Base-by-base conservation (phyloP, 2,113 vertebrate genomes). In the Podiceps cristatus region DNA sequence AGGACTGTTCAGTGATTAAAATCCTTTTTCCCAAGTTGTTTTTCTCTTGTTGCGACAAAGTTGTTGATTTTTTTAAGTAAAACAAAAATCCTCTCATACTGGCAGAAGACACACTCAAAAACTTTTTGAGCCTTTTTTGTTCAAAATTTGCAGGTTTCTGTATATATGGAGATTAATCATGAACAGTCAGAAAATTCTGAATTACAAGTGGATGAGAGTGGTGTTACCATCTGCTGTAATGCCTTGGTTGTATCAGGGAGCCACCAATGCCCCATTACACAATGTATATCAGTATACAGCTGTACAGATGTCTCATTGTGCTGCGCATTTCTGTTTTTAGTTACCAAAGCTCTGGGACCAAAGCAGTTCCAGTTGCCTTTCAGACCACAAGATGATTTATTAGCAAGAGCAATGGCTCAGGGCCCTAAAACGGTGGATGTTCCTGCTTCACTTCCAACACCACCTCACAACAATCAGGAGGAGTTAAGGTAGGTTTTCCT, bases 391-490 rank as follows among this genome's bases (percentile, higher is more conserved):
- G 99, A 99, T 29, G 99, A 99, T 94, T 97, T 99, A 94, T 96
- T 99, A 76, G 94, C 99, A 81, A 98, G 99, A 95, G 99, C 98
- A 37, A 96, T 99, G 82, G 98, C 98, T 96, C 99, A 99, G 63
- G 97, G 99, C 91, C 98, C 99, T 10, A 99, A 99, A 98, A 99
- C 98, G 0, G 99, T 99, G 17, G 99, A 99, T 49, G 99, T 99
- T 66, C 99, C 99, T 6, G 99, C 99, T 77, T 99, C 99, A 0
- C 98, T 99, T 49, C 99, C 99, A 18, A 99, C 99, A 7, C 99
- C 99, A 4, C 99, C 99, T 27, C 99, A 99, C 96, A 99, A 99
- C 98, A 99, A 99, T 92, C 99, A 99, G 95, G 99, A 99, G 92
- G 99, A 99, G 81, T 93, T 99, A 79, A 98, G 99, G 99, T 99